Conservation (phyloP, 2,113 vertebrate genomes). For the Crypturellus undulatus region DNA sequence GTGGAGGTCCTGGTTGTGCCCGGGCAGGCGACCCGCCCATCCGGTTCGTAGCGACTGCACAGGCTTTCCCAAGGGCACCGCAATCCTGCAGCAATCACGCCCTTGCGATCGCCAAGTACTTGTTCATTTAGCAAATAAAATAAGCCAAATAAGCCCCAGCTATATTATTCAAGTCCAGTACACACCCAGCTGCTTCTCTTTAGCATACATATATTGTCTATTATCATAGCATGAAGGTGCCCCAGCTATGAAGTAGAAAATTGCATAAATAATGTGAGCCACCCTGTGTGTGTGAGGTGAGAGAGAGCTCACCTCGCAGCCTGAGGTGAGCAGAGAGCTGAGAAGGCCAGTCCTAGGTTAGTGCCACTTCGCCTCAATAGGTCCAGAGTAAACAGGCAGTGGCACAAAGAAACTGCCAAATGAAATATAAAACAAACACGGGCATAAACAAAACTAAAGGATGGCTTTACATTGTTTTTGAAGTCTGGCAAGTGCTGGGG, state of each 20-base stretch:
- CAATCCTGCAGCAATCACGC: not conserved
- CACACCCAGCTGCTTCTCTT: not conserved
- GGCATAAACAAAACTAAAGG: not conserved
- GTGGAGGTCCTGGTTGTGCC: not conserved
- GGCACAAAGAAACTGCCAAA: not conserved
- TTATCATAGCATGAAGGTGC: not conserved
- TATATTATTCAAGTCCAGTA: not conserved
- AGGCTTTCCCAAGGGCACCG: not conserved
- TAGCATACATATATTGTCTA: not conserved
- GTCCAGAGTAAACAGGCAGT: not conserved
- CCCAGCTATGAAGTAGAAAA: not conserved
- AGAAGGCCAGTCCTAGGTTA: not conserved
- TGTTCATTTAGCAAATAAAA: not conserved
- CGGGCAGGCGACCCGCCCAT: not conserved
- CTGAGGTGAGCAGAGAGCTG: not conserved
- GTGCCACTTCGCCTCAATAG: not conserved
- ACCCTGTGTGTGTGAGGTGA: too few species aligned
- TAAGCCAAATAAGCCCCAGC: not conserved
- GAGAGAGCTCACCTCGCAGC: too few species aligned
- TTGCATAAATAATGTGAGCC: not conserved
- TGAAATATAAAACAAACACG: not conserved
- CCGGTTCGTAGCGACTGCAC: not conserved
- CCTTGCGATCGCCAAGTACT: not conserved
- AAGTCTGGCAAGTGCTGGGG: not conserved
- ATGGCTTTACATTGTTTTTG: accelerated